Conservation (phyloP, 2,113 vertebrate species). For the Eudyptes chrysolophus region DNA sequence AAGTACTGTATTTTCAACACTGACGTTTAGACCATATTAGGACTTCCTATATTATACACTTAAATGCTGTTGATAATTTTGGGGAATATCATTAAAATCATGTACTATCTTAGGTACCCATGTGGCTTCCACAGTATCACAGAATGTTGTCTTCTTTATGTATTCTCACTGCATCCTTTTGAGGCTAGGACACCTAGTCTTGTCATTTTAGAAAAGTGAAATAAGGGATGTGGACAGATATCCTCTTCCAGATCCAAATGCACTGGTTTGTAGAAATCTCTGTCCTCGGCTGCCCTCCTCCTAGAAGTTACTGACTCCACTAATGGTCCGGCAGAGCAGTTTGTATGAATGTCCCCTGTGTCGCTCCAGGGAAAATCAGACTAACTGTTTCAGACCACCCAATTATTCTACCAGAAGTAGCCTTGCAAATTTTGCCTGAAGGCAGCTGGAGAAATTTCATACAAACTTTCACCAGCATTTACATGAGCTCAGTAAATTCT, state of each 20-base stretch:
- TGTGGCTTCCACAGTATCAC: neutral
- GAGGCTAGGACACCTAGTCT: neutral
- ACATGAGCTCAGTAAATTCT: neutral
- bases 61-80: neutral
- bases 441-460: neutral
- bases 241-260: neutral
- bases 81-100: neutral
- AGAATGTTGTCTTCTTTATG: neutral
- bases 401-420: neutral
- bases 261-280: neutral
- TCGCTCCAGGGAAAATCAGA: neutral
- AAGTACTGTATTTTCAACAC: neutral
- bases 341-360: neutral
- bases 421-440: constrained; percentile 22
- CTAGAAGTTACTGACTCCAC: neutral
- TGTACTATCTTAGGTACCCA: neutral
- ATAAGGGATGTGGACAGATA: neutral
- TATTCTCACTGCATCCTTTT: neutral
- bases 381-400: neutral
- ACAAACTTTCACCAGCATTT: neutral
- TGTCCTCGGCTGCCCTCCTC: neutral
- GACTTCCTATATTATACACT: neutral
- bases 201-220: neutral
- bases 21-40: neutral
- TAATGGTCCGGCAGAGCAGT: neutral